Evolutionary conservation across 2,113 vertebrate genomes (phyloP), one percentile per base, ranked within the genome.

Genomic region (Halcyon senegalensis): DNA sequence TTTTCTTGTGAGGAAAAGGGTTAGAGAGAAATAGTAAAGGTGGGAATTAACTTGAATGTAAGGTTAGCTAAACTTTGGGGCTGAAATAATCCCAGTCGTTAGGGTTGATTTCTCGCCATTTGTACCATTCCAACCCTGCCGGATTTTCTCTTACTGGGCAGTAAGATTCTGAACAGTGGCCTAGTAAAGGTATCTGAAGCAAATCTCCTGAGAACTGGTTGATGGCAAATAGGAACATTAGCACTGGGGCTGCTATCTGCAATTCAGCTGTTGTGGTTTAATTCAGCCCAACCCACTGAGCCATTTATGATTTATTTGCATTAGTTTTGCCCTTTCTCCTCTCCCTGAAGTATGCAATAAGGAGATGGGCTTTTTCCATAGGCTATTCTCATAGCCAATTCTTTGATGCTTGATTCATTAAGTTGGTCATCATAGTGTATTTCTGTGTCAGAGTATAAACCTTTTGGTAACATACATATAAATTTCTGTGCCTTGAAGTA

Each of bases 21-120:
- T 58, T 87, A 66, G 81, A 95, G 67, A 75, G 90, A 87, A 80
- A 90, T 56, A 27, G 31, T 77, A 92, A 69, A 51, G 10, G 31
- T 62, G 27, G 20, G 30, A 87, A 87, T 95, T 97, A 80, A 95
- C 69, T 78, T 96, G 74, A 90, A 90, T 41, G 24, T 56, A 58
- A 72, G 24, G 12, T 93, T 95, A 44, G 8, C 31, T 78, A 53
- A 41, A 19, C 17, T 93, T 96, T 78, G 43, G 35, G n/a, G 37
- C 43, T 89, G 43, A 94, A 90, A 78, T 89, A 70, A 66, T 68
- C 48, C 41, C 39, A 30, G 33, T 81, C 58, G 30, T 95, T 90
- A 64, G 31, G 28, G 33, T 62, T 75, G 64, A 51, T 53, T 4
- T 84, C 41, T 81, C 73, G 76, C 46, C 5, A 6, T 19, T 81